Evolutionary conservation across 1,140 invertebrate genomes (phyloP).

Genomic region (Pseudomyrmex dendroicus): DNA sequence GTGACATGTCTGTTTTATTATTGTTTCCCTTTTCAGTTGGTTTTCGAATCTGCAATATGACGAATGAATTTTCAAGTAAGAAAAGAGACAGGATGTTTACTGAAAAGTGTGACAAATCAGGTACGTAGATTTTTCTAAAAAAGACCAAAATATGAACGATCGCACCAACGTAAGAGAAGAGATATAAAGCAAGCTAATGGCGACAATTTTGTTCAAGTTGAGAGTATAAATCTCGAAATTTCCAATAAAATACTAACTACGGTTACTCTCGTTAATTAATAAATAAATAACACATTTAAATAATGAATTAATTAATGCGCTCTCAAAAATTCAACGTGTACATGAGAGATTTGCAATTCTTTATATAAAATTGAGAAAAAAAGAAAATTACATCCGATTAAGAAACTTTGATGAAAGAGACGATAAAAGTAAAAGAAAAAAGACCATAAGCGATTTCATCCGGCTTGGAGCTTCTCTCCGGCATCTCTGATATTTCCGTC

Average conservation of each 20-base stretch:
- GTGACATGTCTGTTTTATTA: constrained; percentile 34
- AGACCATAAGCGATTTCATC: background rate
- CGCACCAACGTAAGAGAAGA: too few relatives aligned
- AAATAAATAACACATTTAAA: too few relatives aligned
- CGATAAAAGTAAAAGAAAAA: background rate
- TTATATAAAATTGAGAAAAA: background rate
- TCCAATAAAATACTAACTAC: too few relatives aligned
- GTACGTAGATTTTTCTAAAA: background rate
- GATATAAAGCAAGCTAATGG: too few relatives aligned
- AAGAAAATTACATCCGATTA: background rate
- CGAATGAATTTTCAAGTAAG: constrained; percentile 45
- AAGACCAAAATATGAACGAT: background rate
- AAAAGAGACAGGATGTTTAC: constrained; percentile 1
- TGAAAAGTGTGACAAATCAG: background rate
- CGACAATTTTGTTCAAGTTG: too few relatives aligned
- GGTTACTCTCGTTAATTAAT: too few relatives aligned
- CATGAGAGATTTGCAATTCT: too few relatives aligned
- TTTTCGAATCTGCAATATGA: constrained; percentile 45
- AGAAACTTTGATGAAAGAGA: background rate
- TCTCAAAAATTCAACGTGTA: too few relatives aligned
- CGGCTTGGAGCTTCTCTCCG: background rate
- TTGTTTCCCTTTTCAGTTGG: constrained; percentile 28
- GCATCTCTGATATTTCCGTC: constrained; percentile 4
- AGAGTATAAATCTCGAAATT: too few relatives aligned
- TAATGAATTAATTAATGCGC: too few relatives aligned